Base-by-base conservation (phyloP, 2,113 vertebrate species). In the Antennarius striatus region DNA sequence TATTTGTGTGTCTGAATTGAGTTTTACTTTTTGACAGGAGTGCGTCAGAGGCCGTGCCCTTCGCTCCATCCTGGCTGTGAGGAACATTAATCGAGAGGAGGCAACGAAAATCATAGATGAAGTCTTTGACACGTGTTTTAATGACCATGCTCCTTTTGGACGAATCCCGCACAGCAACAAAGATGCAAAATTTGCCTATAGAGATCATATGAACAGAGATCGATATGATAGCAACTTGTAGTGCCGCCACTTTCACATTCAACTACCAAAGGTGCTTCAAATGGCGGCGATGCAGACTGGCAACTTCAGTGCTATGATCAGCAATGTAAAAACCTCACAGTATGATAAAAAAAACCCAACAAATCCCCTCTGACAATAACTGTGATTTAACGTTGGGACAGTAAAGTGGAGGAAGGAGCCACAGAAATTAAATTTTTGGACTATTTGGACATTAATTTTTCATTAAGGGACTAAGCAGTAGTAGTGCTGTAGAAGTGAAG, bases 111-210 rank as follows among this genome's bases (percentile, higher is more conserved):
- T 95, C 4, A 95, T 99, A 7, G 92, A 96, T 53, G 95, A 96
- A 64, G 98, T 99, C 71, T 99, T 99, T 78, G 92, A 96, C 82
- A 88, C 94, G 29, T 99, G 98, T 76, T 99, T 96, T 89, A 96
- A 95, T 53, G 98, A 99, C 85, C 93, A 93, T 43, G 94, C 95
- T 4, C 98, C 98, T 13, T 99, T 99, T 46, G 96, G 95, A 71
- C 92, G 98, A 68, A 96, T 99, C 61, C 98, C 98, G 0, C 95
- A 98, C 85, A 88, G 63, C 80, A 93, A 92, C 79, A 88, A 77
- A 29, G 94, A 96, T 14, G 97, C 97, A 45, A 90, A 68, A 56
- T 94, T 95, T 7, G 95, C 96, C 71, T 81, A 93, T 60, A 95
- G 87, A 84, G 93, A 97, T 82, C 96, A 96, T 67, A 82, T 94